Base-by-base conservation (phyloP, 2,888 invertebrate species). In the Hylaea fasciaria region DNA sequence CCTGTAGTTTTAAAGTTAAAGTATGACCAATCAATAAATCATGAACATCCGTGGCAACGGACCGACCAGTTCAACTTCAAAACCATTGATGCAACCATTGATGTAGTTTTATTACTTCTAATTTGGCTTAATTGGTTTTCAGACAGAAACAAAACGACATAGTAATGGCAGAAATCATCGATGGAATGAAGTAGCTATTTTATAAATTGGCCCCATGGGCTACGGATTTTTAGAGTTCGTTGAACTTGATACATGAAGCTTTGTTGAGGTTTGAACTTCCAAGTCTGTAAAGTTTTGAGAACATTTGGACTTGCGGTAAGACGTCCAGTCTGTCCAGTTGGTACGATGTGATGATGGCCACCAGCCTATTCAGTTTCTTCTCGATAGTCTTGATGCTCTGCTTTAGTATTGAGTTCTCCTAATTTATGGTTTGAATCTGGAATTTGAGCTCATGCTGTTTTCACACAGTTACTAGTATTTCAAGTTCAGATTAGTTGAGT, bases 21-120 rank as follows among this genome's bases (percentile, higher is more conserved):
- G 55, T 55, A 60, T 64, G 59, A 54, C 53, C 60, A 57, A 57
- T 57, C 61, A 35, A 62, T 62, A 57, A 52, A 62, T 62, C 61
- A 62, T 57, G 56, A 47, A 44, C 44, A 56, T 62, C 61, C 52
- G 56, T 49, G 11, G 55, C 55, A n/a, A n/a, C n/a, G n/a, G n/a
- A 39, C 43, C 43, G 14, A 32, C 47, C 46, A 58, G 29, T 52
- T 50, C 48, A 55, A 52, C 58, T 59, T 45, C 45, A 47, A 46
- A 62, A 58, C 40, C 45, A 41, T 56, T 45, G n/a, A n/a, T n/a
- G n/a, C n/a, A n/a, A n/a, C 40, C 50, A 47, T 39, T 49, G 63
- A 63, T 56, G 62, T 62, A 58, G 59, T 63, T 68, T 63, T 68
- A 65, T 61, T 63, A 47, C 63, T 63, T 61, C 55, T 61, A 61